Conservation (phyloP, 2,113 vertebrate genomes). For the Nanorana parkeri region DNA sequence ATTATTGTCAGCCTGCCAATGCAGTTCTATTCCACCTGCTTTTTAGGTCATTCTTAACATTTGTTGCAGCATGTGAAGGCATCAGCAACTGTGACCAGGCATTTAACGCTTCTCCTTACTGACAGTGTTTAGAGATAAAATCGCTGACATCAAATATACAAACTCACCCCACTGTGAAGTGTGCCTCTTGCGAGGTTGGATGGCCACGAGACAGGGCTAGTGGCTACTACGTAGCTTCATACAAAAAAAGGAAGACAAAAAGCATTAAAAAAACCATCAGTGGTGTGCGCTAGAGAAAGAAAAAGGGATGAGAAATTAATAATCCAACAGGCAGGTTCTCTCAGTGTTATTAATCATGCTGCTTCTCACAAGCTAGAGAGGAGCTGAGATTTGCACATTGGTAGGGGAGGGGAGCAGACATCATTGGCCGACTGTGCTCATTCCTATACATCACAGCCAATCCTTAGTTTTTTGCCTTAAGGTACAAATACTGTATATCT, state of each 20-base stretch:
- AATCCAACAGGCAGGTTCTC: slow-evolving; percentile 85
- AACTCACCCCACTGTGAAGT: slow-evolving; percentile 84
- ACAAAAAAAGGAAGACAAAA: slow-evolving; percentile 56
- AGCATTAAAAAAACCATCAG: slow-evolving; percentile 67
- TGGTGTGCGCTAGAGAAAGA: slow-evolving; percentile 69
- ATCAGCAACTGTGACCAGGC: slow-evolving; percentile 65
- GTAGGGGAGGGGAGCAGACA: slow-evolving; percentile 71
- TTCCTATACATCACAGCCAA: slow-evolving; percentile 82
- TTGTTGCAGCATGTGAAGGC: slow-evolving; percentile 60
- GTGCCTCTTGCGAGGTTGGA: slow-evolving; percentile 71
- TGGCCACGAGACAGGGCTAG: slow-evolving; percentile 69
- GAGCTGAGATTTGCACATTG: slow-evolving; percentile 74
- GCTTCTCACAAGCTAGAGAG: slow-evolving; percentile 75
- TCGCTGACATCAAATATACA: slow-evolving; percentile 68
- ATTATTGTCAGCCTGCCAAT: slow-evolving; percentile 53
- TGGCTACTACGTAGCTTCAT: slow-evolving; percentile 75
- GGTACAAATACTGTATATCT: slow-evolving; percentile 76
- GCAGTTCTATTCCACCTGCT: slow-evolving; percentile 58
- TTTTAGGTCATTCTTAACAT: slow-evolving; percentile 64
- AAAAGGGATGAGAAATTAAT: slow-evolving; percentile 83
- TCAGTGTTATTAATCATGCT: slow-evolving; percentile 85
- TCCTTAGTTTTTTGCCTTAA: slow-evolving; percentile 70
- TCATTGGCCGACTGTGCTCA: slow-evolving; percentile 76
- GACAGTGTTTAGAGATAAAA: slow-evolving; percentile 62
- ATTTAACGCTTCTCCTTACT: slow-evolving; percentile 58